phyloP scores from a whole-genome alignment of 2,113 vertebrate species.

The Chiloscyllium plagiosum region DNA sequence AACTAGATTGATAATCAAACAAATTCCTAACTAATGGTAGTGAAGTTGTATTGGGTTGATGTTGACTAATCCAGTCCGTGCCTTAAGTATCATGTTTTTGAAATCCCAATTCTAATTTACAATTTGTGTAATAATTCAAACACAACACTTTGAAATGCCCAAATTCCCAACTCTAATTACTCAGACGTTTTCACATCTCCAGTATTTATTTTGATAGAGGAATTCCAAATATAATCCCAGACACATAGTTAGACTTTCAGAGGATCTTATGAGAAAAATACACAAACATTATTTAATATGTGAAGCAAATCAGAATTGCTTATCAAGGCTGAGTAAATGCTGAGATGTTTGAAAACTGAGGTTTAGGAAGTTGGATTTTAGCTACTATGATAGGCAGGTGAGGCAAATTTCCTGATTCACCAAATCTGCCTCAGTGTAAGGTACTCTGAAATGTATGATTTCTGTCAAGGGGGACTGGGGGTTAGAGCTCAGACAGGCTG shows the following conservation, averaged over 20 bases:
- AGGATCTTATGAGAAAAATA: background rate
- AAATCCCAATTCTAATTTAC: conserved; percentile 24
- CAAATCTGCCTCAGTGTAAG: background rate
- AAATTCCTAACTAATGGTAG: background rate
- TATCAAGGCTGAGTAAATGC: background rate
- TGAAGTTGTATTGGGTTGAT: background rate
- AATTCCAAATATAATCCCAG: background rate
- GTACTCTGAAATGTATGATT: background rate
- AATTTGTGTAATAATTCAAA: background rate
- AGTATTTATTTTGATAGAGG: background rate
- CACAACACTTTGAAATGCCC: background rate
- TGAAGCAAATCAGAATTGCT: background rate
- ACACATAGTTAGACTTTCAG: background rate
- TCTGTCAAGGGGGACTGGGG: too few species aligned
- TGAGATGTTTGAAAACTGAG: background rate
- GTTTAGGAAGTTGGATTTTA: background rate
- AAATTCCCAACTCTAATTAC: conserved; percentile 33
- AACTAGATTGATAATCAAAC: conserved; percentile 26
- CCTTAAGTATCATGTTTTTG: background rate
- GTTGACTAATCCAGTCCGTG: background rate
- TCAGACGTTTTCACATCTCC: background rate
- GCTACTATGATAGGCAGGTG: background rate
- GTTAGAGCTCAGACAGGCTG: too few species aligned
- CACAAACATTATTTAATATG: background rate
- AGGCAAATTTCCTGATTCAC: background rate